A percentile compares a stretch with the other conserved stretches of the same genome.
phyloP scores from a whole-genome alignment of 2,888 invertebrate genomes.

The Limnephilus auricula region DNA sequence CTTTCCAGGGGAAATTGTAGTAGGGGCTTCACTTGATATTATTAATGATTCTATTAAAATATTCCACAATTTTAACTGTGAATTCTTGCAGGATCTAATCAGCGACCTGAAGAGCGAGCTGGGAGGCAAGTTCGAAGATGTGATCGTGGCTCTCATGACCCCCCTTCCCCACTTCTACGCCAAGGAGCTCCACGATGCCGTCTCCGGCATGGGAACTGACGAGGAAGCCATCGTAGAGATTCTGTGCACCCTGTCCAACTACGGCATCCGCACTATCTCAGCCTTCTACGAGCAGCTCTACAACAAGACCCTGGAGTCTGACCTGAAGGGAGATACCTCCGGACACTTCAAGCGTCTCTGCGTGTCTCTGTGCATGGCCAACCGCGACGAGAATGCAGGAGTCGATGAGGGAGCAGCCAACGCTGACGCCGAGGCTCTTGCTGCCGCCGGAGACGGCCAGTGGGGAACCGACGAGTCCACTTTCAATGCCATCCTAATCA shows the following conservation, averaged over 20 bases:
- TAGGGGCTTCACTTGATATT: neutral
- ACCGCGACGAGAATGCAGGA: slow-evolving; percentile 92
- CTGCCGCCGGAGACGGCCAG: slow-evolving; percentile 87
- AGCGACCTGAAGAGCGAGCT: slow-evolving; percentile 93
- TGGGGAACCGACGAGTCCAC: slow-evolving; percentile 95
- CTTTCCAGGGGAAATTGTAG: neutral
- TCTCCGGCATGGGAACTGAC: slow-evolving; percentile 91
- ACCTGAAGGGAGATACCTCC: slow-evolving; percentile 94
- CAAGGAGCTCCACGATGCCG: slow-evolving; percentile 91
- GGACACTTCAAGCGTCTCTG: slow-evolving; percentile 96
- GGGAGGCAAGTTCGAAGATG: slow-evolving; percentile 92
- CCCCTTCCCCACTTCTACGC: slow-evolving; percentile 94
- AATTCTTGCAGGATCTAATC: slow-evolving; percentile 80
- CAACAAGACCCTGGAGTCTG: slow-evolving; percentile 88
- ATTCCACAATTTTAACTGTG: neutral
- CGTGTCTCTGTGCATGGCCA: slow-evolving; percentile 91
- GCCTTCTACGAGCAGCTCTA: slow-evolving; percentile 90
- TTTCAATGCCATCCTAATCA: slow-evolving; percentile 91
- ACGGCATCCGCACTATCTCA: slow-evolving; percentile 90
- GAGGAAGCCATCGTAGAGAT: slow-evolving; percentile 95
- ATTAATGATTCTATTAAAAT: neutral
- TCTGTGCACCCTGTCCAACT: slow-evolving; percentile 93
- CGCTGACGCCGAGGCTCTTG: slow-evolving; percentile 89
- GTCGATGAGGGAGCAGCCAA: slow-evolving; percentile 89
- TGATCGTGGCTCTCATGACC: slow-evolving; percentile 93